A percentile compares a stretch with the other conserved stretches of the same genome.
Evolutionary conservation across 2,113 vertebrate species (phyloP).

Genomic region (Thryonomys swinderianus): DNA sequence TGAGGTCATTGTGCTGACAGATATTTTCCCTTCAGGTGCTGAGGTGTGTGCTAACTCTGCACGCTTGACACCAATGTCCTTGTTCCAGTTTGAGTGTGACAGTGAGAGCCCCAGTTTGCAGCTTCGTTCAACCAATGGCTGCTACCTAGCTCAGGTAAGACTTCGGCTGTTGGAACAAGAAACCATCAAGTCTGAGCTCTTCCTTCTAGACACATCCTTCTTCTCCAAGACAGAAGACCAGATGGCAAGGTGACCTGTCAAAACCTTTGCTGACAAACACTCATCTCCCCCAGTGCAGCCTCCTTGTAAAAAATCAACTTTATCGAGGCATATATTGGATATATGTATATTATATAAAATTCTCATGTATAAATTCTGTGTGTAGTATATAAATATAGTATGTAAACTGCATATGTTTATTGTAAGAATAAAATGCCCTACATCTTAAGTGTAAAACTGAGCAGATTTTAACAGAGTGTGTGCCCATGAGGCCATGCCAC

Average conservation of each 20-base stretch:
- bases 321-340: not conserved
- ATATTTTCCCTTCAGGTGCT: constrained; percentile 51
- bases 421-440: not conserved
- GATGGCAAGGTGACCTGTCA: not conserved
- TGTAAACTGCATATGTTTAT: not conserved
- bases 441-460: constrained; percentile 8
- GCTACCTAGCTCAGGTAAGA: constrained; percentile 81
- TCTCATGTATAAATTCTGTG: not conserved
- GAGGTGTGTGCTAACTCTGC: constrained; percentile 72
- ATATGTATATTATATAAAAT: not conserved
- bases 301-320: not conserved
- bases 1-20: not conserved
- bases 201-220: not conserved
- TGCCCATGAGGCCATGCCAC: not conserved
- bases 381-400: not conserved
- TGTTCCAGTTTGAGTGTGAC: constrained; percentile 79
- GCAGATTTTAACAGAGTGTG: not conserved
- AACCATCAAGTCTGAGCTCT: not conserved
- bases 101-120: constrained; percentile 53
- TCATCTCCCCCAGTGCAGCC: not conserved
- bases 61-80: constrained; percentile 69
- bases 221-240: not conserved
- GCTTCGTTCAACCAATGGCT: constrained; percentile 74
- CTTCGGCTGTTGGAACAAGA: not conserved
- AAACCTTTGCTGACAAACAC: not conserved